A percentile compares a stretch with the other conserved stretches of the same genome.
These are phyloP conservation scores for Athripsodes cinereus DNA, from an alignment of 2,888 invertebrate species.

Conservation along the genomic window DNA sequence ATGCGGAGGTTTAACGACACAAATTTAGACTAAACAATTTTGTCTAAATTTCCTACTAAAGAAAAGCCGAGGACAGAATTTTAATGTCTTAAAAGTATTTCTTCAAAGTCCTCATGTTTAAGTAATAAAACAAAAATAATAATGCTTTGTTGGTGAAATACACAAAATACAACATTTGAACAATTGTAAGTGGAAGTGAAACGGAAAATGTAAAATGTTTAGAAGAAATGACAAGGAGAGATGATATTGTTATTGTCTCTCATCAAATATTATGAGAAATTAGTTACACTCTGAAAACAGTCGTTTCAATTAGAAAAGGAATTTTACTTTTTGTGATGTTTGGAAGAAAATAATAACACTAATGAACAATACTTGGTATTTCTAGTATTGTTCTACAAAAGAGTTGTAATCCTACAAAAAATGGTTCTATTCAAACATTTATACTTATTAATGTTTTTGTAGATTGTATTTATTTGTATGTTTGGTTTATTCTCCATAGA, in stretches of 20 bases:
- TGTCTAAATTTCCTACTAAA: neutral
- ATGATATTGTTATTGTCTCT: neutral
- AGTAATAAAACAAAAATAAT: neutral
- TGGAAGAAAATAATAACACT: too few relatives aligned
- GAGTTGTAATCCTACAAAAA: too few relatives aligned
- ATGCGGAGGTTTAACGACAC: conserved; percentile 2
- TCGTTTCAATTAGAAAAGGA: too few relatives aligned
- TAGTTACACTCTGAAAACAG: neutral
- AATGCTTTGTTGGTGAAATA: neutral
- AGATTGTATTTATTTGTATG: too few relatives aligned
- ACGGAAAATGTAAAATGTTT: neutral
- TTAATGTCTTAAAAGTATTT: neutral
- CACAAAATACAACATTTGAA: neutral
- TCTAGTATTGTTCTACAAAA: too few relatives aligned
- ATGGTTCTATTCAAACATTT: too few relatives aligned
- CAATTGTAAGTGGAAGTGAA: neutral
- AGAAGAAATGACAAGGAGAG: neutral
- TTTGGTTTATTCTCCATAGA: too few relatives aligned
- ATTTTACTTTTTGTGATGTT: too few relatives aligned
- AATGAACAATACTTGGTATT: too few relatives aligned
- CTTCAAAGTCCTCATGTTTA: neutral
- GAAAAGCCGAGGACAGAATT: conserved; percentile 4
- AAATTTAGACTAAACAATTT: conserved; percentile 5
- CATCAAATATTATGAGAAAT: conserved; percentile 6
- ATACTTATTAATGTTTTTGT: too few relatives aligned